Base-by-base conservation (phyloP, 2,888 invertebrate species). In the Drosophila bunnanda region DNA sequence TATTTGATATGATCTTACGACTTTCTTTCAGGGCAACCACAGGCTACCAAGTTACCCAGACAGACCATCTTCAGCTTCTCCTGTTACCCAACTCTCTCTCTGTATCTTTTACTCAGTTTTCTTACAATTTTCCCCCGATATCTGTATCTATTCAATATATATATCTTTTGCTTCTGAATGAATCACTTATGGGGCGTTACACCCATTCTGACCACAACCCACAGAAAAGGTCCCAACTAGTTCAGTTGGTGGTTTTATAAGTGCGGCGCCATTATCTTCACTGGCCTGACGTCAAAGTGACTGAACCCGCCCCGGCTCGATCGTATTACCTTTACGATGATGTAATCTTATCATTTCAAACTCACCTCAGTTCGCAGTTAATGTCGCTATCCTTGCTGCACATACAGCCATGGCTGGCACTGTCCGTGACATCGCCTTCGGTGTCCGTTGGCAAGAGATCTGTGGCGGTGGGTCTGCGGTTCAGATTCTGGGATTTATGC, bases 341-440 rank as follows among this genome's bases (percentile, higher is more conserved):
- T 38, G 46, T 39, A 65, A 52, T 65, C 48, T 65, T 54, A 64
- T 75, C 62, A n/a, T 1, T 1, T 8, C 4, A 15, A 70, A 71
- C 84, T 88, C 53, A 88, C 88, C 87, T 85, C 58, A 81, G 76
- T 38, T 79, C 81, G 44, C 75, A 75, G 61, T 74, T 62, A n/a
- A n/a, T n/a, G 34, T 71, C 64, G 60, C 44, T 69, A 22, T 44
- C 50, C 38, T 62, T 60, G 72, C 56, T 60, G 74, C 65, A 56
- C 30, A 55, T 34, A 22, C 66, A 67, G 39, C 39, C 48, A 17
- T 50, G 50, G n/a, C 64, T 50, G 64, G 41, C 61, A 66, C 61
- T 76, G 68, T 81, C 73, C 52, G 61, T 60, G 22, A 62, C 52
- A 46, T 79, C 75, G 20, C 36, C 54, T 17, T 64, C 68, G 62